phyloP scores from a whole-genome alignment of 1,140 invertebrate genomes.

The Polypedilum vanderplanki region DNA sequence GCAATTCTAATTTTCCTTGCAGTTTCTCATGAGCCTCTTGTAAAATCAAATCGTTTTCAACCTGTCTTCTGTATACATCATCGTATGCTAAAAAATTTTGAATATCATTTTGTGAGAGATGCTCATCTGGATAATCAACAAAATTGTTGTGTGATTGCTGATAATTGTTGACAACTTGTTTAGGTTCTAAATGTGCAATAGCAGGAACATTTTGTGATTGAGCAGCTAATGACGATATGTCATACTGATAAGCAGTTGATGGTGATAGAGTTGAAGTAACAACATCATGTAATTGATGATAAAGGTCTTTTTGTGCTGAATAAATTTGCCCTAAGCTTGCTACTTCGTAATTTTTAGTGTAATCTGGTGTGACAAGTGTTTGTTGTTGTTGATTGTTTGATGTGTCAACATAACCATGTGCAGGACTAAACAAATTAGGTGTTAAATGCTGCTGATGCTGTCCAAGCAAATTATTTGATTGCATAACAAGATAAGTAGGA shows the following conservation, averaged over 20 bases:
- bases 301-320: constrained; percentile 17
- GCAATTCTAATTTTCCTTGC: background rate
- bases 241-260: background rate
- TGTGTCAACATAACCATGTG: constrained; percentile 36
- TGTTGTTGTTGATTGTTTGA: constrained; percentile 39
- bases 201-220: background rate
- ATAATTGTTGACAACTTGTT: background rate
- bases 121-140: background rate
- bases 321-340: constrained; percentile 12
- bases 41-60: background rate
- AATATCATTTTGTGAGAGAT: background rate
- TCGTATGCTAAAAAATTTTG: background rate
- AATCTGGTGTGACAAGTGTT: constrained; percentile 33
- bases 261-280: background rate
- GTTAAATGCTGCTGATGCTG: constrained; percentile 38
- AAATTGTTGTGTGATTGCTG: background rate
- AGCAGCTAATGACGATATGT: background rate
- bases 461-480: constrained; percentile 41
- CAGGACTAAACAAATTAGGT: constrained; percentile 40
- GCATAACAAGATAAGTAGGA: constrained; percentile 42
- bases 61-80: background rate
- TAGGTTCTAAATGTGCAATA: background rate
- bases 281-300: background rate
- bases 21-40: background rate
- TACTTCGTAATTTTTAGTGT: background rate